Evolutionary conservation across 2,888 invertebrate genomes (phyloP), one percentile per base, ranked within the genome.

Genomic region (Strigamia transsilvanica): DNA sequence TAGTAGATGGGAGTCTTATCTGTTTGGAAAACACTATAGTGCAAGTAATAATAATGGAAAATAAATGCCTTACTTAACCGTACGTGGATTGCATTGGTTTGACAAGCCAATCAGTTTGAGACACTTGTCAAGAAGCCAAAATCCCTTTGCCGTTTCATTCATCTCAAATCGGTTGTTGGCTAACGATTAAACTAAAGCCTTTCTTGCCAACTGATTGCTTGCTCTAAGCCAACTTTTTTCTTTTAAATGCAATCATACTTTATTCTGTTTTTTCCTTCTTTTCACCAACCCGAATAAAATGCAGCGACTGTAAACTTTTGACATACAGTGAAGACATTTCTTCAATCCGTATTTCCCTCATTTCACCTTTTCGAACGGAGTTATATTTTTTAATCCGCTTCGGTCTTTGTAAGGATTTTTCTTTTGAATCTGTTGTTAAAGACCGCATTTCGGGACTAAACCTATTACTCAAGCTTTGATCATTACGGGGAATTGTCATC

Each of bases 401-500:
- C 66, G 10, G 66, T 66, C 66, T 66, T 66, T 66, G 66, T 66
- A 15, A 1, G 23, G 0, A n/a, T 7, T 6, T 15, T 27, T 27
- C 66, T 23, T 66, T 66, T 66, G 13, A 66, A 6, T 5, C 27
- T 23, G 7, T 66, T 66, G 66, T 66, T 27, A 66, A 27, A 23
- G 66, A 12, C 66, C 66, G 66, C 27, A n/a, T 23, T 66, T 12
- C 7, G 66, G 27, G 66, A 6, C 13, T 66, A 27, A 66, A 66
- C 66, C 66, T 66, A 66, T 66, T 27, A 66, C 66, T 66, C 66
- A 66, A 66, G 27, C 66, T 27, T 66, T 66, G 66, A 15, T 66
- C 66, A 66, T 66, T 66, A 66, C 27, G 66, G 21, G 32, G 10
- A 66, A 66, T 66, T 27, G 66, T 51, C 51, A 7, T 66, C 15